Percentiles rank a stretch among this genome's conserved stretches.
Conservation (phyloP, 2,797 vertebrate species). For the Lutjanus campechanus region DNA sequence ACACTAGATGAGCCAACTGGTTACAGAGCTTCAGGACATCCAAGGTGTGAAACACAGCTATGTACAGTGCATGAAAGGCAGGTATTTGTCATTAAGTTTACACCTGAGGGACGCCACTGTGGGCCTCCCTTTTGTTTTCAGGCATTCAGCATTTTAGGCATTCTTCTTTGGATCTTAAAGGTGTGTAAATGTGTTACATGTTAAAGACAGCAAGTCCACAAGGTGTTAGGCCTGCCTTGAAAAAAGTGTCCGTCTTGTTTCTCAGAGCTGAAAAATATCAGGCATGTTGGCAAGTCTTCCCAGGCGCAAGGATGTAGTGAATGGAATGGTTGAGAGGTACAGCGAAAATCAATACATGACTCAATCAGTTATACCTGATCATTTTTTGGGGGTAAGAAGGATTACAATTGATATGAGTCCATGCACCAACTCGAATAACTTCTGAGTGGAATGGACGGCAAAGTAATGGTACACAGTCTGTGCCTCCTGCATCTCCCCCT, state of each 20-base stretch:
- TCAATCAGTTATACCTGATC: slow-evolving; percentile 55
- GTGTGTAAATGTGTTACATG: slow-evolving; percentile 61
- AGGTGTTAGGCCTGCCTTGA: slow-evolving; percentile 30
- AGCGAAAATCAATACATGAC: slow-evolving; percentile 45
- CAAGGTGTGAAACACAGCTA: slow-evolving; percentile 70
- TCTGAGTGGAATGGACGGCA: slow-evolving; percentile 47
- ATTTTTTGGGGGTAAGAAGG: slow-evolving; percentile 32
- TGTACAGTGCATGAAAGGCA: slow-evolving; percentile 79
- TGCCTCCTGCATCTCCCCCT: slow-evolving; percentile 16
- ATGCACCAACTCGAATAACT: slow-evolving; percentile 61
- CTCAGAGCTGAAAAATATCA: slow-evolving; percentile 55
- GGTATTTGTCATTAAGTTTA: slow-evolving; percentile 60
- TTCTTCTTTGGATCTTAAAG: slow-evolving; percentile 82
- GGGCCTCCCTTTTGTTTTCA: slow-evolving; percentile 59
- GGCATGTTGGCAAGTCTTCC: slow-evolving; percentile 64
- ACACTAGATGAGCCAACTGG: slow-evolving; percentile 58
- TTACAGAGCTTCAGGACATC: slow-evolving; percentile 56
- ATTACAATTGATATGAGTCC: slow-evolving; percentile 58
- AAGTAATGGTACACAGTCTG: slow-evolving; percentile 34
- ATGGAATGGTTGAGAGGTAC: slow-evolving; percentile 61
- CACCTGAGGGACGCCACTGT: slow-evolving; percentile 58
- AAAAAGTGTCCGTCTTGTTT: slow-evolving; percentile 16
- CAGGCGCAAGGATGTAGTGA: slow-evolving; percentile 44
- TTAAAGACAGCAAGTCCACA: slow-evolving; percentile 58
- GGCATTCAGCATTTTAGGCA: slow-evolving; percentile 74